Evolutionary conservation across 30 jellyfish, hydroid and myxozoan genomes (phyloP), one percentile per base, ranked within the genome.

Genomic region (Aurelia coerulea): DNA sequence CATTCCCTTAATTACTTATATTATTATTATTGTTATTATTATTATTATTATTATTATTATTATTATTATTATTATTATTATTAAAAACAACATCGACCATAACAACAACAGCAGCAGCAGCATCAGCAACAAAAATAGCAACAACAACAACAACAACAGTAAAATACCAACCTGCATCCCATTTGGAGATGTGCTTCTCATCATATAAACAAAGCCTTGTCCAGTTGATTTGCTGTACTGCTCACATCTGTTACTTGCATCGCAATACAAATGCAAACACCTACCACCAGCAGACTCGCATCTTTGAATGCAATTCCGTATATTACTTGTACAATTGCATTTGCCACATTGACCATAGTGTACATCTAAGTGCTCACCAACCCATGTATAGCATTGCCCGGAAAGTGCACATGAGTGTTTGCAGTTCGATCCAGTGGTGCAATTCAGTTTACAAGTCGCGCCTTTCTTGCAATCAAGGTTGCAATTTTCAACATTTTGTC

Each of bases 311-410:
- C 92, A 83, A 58, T 71, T 73, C 16, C 92, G 92, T 11, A 83
- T 58, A 59, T 60, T 49, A 16, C 50, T 41, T 12, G 80, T 83
- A 71, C 92, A 83, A 56, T 83, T 70, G 56, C 92, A 83, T 66
- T 18, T 63, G 51, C 84, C 86, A 42, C 92, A 83, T 49, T 71
- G 85, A 15, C 92, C 92, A 71, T 83, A 34, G 39, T 83, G 92
- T 52, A 31, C 29, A 49, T 83, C 92, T 1, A 68, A 10, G 42
- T 35, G 39, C 75, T 67, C 86, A 0, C 79, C 85, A 60, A 37
- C 75, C 62, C 63, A 29, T 18, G 92, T 83, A 64, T 70, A 32
- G 74, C 92, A 83, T 5, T 70, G 34, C 31, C 92, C 92, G 41
- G 74, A 50, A n/a, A 69, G 76, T 41, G 92, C 92, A 71, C 92